Evolutionary conservation across 2,888 invertebrate genomes (phyloP).

Genomic region (Netelia inedita): DNA sequence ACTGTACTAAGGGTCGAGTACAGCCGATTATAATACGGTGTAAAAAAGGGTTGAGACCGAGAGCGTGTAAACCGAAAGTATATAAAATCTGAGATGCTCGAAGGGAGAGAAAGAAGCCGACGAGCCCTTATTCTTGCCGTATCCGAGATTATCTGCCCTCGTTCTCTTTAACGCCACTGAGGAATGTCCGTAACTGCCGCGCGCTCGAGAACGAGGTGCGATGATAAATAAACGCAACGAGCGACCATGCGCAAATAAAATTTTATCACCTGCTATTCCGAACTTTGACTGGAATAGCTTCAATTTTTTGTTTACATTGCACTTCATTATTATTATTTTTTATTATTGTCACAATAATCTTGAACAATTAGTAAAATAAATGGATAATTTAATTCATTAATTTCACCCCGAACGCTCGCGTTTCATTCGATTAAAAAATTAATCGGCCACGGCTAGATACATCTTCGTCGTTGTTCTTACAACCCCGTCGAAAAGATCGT

Average conservation of each 20-base stretch:
- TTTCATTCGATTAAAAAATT: too few species aligned
- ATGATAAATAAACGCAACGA: slow-evolving; percentile 44
- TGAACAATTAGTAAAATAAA: too few species aligned
- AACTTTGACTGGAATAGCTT: too few species aligned
- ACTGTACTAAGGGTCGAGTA: slow-evolving; percentile 60
- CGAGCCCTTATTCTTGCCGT: slow-evolving; percentile 44
- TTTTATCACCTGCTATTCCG: neutral
- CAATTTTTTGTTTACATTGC: too few species aligned
- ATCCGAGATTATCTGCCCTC: slow-evolving; percentile 55
- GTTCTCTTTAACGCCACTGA: slow-evolving; percentile 43
- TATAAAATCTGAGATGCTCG: slow-evolving; percentile 61
- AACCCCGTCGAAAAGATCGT: neutral
- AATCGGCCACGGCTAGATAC: too few species aligned
- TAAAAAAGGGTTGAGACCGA: slow-evolving; percentile 77
- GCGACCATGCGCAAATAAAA: slow-evolving; percentile 15
- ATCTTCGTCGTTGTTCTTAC: too few species aligned
- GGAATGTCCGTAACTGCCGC: slow-evolving; percentile 26
- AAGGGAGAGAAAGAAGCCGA: slow-evolving; percentile 18
- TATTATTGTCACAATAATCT: too few species aligned
- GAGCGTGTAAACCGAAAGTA: slow-evolving; percentile 60
- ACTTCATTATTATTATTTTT: too few species aligned
- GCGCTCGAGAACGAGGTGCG: slow-evolving; percentile 24
- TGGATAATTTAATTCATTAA: too few species aligned
- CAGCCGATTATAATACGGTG: slow-evolving; percentile 76
- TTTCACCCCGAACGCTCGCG: too few species aligned